Conservation (phyloP, 2,888 invertebrate genomes). For the Pelosia muscerda region DNA sequence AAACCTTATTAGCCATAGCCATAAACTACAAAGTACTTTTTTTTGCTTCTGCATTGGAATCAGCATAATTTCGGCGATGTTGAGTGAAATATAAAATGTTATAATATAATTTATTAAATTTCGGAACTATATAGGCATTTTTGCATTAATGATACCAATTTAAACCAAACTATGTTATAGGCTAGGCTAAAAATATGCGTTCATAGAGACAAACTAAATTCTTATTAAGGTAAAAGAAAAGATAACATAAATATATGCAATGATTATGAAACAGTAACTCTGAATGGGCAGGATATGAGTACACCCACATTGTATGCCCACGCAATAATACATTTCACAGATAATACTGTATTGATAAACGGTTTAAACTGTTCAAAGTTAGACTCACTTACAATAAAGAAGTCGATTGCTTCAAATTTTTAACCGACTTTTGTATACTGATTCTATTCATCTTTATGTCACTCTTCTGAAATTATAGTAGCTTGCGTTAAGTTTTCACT, state of each 20-base stretch:
- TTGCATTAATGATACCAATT: neutral
- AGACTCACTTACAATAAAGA: neutral
- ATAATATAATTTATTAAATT: no score
- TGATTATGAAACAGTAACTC: slow-evolving; percentile 34
- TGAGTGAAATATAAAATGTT: neutral
- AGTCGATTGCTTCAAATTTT: neutral
- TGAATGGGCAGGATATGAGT: slow-evolving; percentile 41
- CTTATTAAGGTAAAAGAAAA: slow-evolving; percentile 20
- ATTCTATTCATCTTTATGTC: neutral
- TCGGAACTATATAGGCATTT: neutral
- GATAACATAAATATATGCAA: slow-evolving; percentile 31
- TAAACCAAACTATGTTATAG: no score
- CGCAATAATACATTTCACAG: slow-evolving; percentile 43
- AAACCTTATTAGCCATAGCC: slow-evolving; percentile 25
- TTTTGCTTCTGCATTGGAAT: neutral
- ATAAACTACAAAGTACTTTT: slow-evolving; percentile 22
- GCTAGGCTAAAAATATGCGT: neutral
- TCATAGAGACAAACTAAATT: slow-evolving; percentile 12
- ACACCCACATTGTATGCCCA: slow-evolving; percentile 49
- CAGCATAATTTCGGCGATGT: neutral
- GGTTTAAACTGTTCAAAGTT: slow-evolving; percentile 14
- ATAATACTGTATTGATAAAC: slow-evolving; percentile 22
- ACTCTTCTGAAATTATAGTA: no score
- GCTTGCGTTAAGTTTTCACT: no score
- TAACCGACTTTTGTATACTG: neutral